phyloP scores from a whole-genome alignment of 2,888 invertebrate genomes.

The Eilema griseolum region DNA sequence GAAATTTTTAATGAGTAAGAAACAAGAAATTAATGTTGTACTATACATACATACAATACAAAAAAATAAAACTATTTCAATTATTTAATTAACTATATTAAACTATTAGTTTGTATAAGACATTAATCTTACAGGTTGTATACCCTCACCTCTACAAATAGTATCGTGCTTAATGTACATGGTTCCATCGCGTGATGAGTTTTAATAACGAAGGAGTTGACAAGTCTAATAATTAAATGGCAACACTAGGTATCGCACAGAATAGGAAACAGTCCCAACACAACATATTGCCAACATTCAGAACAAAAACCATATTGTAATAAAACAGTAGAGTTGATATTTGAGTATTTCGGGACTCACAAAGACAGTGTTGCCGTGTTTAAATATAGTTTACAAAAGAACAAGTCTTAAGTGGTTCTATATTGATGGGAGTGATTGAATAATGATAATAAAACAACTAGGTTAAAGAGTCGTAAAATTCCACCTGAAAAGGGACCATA shows the following conservation, averaged over 20 bases:
- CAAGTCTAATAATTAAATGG: conserved; percentile 51
- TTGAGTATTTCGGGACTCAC: conserved; percentile 2
- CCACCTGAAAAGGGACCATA: conserved; percentile 18
- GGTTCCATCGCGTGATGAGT: conserved; percentile 43
- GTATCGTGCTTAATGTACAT: conserved; percentile 46
- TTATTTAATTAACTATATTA: background rate
- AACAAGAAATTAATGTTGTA: too few relatives aligned
- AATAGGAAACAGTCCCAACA: conserved; percentile 39
- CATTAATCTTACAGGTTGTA: conserved; percentile 31
- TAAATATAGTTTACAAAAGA: conserved; percentile 43
- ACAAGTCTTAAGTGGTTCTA: conserved; percentile 39
- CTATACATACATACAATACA: too few relatives aligned
- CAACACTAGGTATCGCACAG: conserved; percentile 35
- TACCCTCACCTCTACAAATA: conserved; percentile 28
- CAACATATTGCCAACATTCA: background rate
- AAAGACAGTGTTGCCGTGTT: conserved; percentile 42
- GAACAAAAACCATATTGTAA: background rate
- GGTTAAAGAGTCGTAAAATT: conserved; percentile 29
- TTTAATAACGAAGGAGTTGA: conserved; percentile 48
- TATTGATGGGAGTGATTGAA: conserved; percentile 29
- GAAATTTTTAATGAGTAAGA: too few relatives aligned
- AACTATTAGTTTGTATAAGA: conserved; percentile 30
- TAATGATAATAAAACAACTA: conserved; percentile 22
- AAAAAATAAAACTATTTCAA: too few relatives aligned
- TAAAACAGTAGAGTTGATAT: conserved; percentile 7